phyloP scores from a whole-genome alignment of 2,113 vertebrate genomes.

The Egretta garzetta region DNA sequence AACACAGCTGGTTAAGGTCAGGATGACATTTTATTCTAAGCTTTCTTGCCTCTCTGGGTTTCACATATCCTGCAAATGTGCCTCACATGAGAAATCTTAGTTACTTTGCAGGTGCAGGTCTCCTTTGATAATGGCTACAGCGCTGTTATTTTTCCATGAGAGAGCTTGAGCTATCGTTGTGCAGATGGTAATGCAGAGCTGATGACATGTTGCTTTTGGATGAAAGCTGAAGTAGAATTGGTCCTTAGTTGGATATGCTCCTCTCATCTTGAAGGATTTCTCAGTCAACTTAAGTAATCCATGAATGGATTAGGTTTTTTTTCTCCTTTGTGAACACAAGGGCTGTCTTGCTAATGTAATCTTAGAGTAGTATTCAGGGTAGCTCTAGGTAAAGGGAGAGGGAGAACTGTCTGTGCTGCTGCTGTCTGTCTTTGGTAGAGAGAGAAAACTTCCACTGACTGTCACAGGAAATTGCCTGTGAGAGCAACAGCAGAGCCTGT shows the following conservation, averaged over 20 bases:
- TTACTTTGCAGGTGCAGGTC: not conserved
- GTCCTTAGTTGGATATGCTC: not conserved
- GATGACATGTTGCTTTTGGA: not conserved
- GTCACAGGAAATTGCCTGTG: not conserved
- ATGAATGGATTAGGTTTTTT: not conserved
- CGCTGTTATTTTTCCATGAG: not conserved
- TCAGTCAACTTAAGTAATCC: not conserved
- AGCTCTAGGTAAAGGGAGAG: not conserved
- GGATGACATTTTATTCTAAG: conserved; percentile 9
- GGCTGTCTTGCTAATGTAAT: not conserved
- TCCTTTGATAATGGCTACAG: not conserved
- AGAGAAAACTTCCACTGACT: not conserved
- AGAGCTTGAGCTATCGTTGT: not conserved
- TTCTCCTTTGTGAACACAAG: not conserved
- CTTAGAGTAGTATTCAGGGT: not conserved
- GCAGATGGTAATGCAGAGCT: not conserved
- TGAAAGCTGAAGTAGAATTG: not conserved
- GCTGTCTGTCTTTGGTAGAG: not conserved
- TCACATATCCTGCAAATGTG: not conserved
- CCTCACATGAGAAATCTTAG: not conserved
- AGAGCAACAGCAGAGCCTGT: not conserved
- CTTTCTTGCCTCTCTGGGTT: not conserved
- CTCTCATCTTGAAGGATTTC: not conserved
- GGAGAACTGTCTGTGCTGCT: accelerated
- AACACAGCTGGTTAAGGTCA: conserved; percentile 1